These are phyloP conservation scores for Thermophis baileyi DNA, from an alignment of 2,113 vertebrate genomes.

Conservation along the genomic window DNA sequence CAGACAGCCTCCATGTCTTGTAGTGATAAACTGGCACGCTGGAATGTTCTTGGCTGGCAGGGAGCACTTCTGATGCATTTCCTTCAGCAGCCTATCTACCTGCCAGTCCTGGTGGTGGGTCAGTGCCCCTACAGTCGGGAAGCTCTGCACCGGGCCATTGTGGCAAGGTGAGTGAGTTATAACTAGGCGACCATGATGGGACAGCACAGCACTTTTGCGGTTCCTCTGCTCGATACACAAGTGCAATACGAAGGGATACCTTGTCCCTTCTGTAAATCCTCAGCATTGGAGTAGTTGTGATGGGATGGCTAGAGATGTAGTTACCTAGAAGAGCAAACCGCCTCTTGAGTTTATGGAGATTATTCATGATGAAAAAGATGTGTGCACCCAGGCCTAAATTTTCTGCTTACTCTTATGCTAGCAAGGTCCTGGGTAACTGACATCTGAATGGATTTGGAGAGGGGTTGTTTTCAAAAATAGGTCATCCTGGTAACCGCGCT, in stretches of 20 bases:
- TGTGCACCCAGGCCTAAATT: not conserved
- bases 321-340: not conserved
- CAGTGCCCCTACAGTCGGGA: constrained; percentile 82
- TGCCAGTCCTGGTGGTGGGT: constrained; percentile 79
- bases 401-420: not conserved
- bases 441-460: not conserved
- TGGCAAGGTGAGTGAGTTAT: constrained; percentile 68
- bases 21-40: constrained; percentile 89
- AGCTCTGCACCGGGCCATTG: constrained; percentile 80
- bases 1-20: constrained; percentile 89
- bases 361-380: not conserved
- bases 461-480: not conserved
- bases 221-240: not conserved
- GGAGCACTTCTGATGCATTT: constrained; percentile 91
- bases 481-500: not conserved
- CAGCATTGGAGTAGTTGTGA: not conserved
- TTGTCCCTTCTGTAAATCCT: not conserved
- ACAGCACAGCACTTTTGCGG: not conserved
- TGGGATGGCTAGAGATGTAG: not conserved
- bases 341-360: not conserved
- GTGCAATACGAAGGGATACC: not conserved
- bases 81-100: constrained; percentile 82
- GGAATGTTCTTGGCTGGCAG: constrained; percentile 88
- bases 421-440: not conserved
- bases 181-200: not conserved